Conservation (phyloP, 2,888 invertebrate species). For the Microplitis deprimator region DNA sequence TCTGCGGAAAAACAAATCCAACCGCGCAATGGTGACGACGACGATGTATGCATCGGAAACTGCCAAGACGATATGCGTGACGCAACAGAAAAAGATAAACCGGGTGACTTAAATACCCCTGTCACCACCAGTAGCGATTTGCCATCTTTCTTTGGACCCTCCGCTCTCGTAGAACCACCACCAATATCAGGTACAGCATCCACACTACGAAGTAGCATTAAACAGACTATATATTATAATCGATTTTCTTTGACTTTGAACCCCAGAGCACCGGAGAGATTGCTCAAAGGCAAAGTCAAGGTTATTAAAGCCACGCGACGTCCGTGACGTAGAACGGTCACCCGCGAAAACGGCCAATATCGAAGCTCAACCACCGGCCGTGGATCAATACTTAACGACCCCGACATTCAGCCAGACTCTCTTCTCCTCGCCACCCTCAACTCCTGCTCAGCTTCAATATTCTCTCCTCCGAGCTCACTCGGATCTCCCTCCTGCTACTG, state of each 20-base stretch:
- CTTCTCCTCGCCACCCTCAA: constrained; percentile 55
- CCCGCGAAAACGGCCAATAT: constrained; percentile 66
- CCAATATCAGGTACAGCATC: constrained; percentile 89
- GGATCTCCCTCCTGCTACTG: constrained; percentile 38
- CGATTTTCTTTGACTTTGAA: constrained; percentile 41
- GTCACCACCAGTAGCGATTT: constrained; percentile 93
- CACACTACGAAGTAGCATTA: not conserved
- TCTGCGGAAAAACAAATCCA: constrained; percentile 55
- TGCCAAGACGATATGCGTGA: constrained; percentile 70
- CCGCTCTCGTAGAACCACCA: constrained; percentile 89
- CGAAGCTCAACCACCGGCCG: constrained; percentile 61
- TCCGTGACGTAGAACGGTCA: constrained; percentile 60
- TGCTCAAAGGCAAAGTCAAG: constrained; percentile 53
- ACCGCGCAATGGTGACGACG: constrained; percentile 58
- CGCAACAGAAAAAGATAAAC: constrained; percentile 74
- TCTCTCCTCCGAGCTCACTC: constrained; percentile 45
- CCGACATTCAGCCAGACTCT: constrained; percentile 69
- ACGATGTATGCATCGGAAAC: constrained; percentile 70
- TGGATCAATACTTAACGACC: constrained; percentile 71
- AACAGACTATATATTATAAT: not conserved
- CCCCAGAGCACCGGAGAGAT: constrained; percentile 39
- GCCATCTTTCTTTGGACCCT: constrained; percentile 92
- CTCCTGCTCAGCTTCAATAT: constrained; percentile 60
- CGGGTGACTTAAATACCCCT: constrained; percentile 94
- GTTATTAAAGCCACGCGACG: constrained; percentile 48